These are phyloP conservation scores for Isotomurus palustris DNA, from an alignment of 2,888 invertebrate species.

Conservation along the genomic window DNA sequence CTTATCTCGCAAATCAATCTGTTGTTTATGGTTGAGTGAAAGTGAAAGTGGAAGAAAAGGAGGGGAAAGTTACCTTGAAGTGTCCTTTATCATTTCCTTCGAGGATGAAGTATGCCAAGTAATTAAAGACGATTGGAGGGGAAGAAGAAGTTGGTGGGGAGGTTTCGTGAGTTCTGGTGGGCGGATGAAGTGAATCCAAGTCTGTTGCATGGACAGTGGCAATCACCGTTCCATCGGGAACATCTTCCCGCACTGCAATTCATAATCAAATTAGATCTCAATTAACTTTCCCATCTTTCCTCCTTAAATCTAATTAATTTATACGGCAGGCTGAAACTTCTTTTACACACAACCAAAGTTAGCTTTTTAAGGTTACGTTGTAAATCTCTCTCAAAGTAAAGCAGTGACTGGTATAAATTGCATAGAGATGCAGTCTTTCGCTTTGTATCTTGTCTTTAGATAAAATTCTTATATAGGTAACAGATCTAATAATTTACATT, in stretches of 20 bases:
- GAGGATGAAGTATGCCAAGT: slow-evolving; percentile 44
- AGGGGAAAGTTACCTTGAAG: slow-evolving; percentile 41
- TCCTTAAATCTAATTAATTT: neutral
- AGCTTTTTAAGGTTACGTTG: neutral
- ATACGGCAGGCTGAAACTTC: neutral
- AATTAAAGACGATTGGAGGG: slow-evolving; percentile 35
- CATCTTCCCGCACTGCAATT: slow-evolving; percentile 65
- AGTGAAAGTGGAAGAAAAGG: neutral
- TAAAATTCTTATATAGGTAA: no score
- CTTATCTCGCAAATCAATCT: no score
- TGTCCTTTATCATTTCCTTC: slow-evolving; percentile 44
- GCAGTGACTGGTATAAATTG: neutral
- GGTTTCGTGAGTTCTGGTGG: neutral
- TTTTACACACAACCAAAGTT: neutral
- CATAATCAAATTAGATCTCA: no score
- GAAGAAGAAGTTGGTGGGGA: neutral
- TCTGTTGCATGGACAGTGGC: slow-evolving; percentile 78
- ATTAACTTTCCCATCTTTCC: neutral
- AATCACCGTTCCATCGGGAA: slow-evolving; percentile 79
- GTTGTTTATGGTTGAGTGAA: no score
- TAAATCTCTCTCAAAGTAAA: neutral
- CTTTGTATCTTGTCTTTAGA: no score
- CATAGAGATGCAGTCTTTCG: no score
- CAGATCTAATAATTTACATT: no score
- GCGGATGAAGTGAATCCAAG: no score